Base-by-base conservation (phyloP, 2,113 vertebrate species). In the Malurus elegans region DNA sequence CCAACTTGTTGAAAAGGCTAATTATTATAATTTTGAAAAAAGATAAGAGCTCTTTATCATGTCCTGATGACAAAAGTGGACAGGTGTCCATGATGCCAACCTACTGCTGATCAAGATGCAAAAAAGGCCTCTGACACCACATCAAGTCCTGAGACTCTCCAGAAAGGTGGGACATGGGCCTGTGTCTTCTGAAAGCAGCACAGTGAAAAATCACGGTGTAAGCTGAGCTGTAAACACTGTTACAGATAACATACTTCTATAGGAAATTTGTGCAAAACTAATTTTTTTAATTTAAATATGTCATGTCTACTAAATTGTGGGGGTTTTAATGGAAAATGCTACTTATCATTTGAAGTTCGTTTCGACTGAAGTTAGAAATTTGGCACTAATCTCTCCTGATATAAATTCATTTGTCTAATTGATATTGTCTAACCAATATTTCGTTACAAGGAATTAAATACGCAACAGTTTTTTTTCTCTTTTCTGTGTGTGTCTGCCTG, bases 81-180 rank as follows among this genome's bases (percentile, higher is more conserved):
- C 2, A 47, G 14, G 3, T 10, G 16, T 20, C 58, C 8, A 3
- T 19, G 26, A 51, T 42, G 31, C 31, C 53, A 50, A n/a, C 17
- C 18, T 50, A 1, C 36, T 69, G 7, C 10, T 53, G 45, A 20
- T 69, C 57, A 58, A 73, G 34, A 20, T 80, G 12, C 40, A 88
- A 18, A 71, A 76, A 18, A 47, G 5, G 3, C 2, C 14, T 3
- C 31, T 66, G 38, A 47, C 8, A 66, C 8, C 14, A 13, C 3
- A 19, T 26, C 10, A 60, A 4, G 12, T 19, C 58, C 25, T 53
- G 26, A 88, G 45, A 54, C 40, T 24, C 31, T 61, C 26, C 2
- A 2, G 50, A 76, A 51, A 61, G 18, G 3, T 45, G 18, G 24
- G 38, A 2, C 1, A 3, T 1, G 1, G 12, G 10, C 9, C 17